These are phyloP conservation scores for Orientallactaga sibirica DNA, from an alignment of 2,797 vertebrate species.

Conservation along the genomic window DNA sequence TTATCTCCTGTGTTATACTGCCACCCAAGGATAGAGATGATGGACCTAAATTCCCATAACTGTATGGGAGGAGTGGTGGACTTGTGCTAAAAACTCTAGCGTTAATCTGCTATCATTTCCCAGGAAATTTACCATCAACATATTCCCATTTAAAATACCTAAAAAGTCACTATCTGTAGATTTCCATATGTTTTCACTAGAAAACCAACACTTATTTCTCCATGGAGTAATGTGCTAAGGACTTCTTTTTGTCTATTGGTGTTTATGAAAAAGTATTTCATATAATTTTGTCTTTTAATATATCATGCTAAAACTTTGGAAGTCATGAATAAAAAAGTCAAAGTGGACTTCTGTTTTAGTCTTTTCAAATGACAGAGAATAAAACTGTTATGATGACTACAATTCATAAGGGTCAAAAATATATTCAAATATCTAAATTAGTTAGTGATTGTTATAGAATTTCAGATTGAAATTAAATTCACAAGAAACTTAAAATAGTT, in stretches of 20 bases:
- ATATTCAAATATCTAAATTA: background rate
- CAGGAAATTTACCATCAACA: constrained; percentile 49
- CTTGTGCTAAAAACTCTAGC: background rate
- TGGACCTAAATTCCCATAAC: background rate
- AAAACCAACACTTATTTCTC: constrained; percentile 67
- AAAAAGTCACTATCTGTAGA: constrained; percentile 70
- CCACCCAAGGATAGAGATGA: background rate
- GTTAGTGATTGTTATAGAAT: background rate
- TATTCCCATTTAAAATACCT: constrained; percentile 59
- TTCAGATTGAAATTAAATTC: no score
- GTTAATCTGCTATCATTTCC: constrained; percentile 57
- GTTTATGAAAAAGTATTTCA: constrained; percentile 74
- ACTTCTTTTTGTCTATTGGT: constrained; percentile 34
- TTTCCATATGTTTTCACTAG: constrained; percentile 68
- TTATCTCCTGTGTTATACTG: background rate
- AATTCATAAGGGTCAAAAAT: background rate
- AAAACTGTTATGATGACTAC: background rate
- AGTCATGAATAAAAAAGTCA: constrained; percentile 20
- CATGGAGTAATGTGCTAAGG: constrained; percentile 38
- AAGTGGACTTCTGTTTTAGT: constrained; percentile 41
- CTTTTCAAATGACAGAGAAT: background rate
- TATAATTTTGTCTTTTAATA: constrained; percentile 48
- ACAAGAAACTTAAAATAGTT: no score
- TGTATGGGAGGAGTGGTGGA: background rate
- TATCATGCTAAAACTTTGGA: constrained; percentile 57